Conservation (phyloP, 2,797 vertebrate genomes). For the Pyrocephalus nanus region DNA sequence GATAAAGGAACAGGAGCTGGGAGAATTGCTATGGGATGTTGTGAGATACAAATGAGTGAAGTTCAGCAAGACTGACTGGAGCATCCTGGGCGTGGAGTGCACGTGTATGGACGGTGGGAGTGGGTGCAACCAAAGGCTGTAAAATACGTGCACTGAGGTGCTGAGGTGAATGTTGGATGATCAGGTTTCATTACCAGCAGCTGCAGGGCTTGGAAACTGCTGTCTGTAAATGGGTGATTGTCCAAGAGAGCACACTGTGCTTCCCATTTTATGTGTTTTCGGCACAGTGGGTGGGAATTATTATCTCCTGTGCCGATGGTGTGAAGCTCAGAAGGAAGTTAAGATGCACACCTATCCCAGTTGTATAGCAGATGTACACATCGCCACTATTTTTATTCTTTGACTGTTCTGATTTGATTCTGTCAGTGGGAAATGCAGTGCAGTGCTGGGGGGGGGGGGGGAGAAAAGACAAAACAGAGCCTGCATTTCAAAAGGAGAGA, state of each 20-base stretch:
- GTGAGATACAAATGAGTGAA: background rate
- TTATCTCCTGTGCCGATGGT: background rate
- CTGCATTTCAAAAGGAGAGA: conserved; percentile 15
- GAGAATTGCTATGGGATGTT: background rate
- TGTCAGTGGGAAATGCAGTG: background rate
- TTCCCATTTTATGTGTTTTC: background rate
- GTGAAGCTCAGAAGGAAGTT: background rate
- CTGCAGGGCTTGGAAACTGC: background rate
- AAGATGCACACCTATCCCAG: background rate
- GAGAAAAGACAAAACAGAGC: background rate
- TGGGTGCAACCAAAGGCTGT: background rate
- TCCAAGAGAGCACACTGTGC: background rate
- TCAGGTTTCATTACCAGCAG: background rate
- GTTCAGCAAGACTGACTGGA: background rate
- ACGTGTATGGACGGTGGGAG: background rate
- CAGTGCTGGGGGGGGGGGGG: background rate
- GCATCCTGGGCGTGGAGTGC: background rate
- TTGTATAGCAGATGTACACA: background rate
- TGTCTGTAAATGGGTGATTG: background rate
- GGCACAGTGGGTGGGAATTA: background rate
- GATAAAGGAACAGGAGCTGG: background rate
- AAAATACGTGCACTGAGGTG: background rate
- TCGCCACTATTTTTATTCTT: background rate
- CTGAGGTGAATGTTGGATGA: background rate
- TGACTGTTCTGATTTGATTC: background rate